phyloP scores from a whole-genome alignment of 35 echinoderm and acorn worm genomes.

The Holothuria glaberrima region DNA sequence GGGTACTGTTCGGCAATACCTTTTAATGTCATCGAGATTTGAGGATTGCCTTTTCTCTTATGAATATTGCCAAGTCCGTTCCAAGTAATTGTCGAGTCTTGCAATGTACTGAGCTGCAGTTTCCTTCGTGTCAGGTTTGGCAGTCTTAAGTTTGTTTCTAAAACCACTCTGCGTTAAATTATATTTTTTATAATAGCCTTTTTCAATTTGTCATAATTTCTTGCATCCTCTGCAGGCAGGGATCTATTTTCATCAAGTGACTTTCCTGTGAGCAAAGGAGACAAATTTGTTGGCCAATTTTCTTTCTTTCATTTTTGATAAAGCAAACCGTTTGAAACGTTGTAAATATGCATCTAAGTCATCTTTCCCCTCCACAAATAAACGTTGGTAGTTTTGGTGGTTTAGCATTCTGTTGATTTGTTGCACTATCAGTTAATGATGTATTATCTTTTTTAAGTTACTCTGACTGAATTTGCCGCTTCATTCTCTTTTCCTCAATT shows the following conservation, averaged over 20 bases:
- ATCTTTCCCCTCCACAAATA: conserved; percentile 41
- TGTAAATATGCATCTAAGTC: conserved; percentile 42
- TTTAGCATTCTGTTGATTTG: too few species aligned
- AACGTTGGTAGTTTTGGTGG: conserved; percentile 43
- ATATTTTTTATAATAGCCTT: conserved; percentile 31
- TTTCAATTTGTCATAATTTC: conserved; percentile 32
- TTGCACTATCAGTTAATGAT: too few species aligned
- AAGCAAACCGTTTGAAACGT: conserved; percentile 43
- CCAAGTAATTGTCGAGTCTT: conserved; percentile 20
- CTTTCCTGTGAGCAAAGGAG: conserved; percentile 37
- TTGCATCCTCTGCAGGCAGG: conserved; percentile 14
- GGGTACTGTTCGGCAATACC: not conserved
- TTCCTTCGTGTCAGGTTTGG: conserved; percentile 7
- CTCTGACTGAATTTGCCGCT: too few species aligned
- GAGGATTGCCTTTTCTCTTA: not conserved
- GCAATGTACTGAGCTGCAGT: not conserved
- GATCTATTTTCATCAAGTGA: not conserved
- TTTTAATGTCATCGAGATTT: not conserved
- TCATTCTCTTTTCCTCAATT: too few species aligned
- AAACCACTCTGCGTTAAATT: conserved; percentile 15
- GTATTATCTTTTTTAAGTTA: too few species aligned
- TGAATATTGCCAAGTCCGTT: conserved; percentile 27
- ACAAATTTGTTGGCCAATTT: conserved; percentile 37
- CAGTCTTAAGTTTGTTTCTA: not conserved
- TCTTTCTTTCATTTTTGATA: not conserved